Conservation (phyloP, 2,113 vertebrate species). For the Xyrauchen texanus region DNA sequence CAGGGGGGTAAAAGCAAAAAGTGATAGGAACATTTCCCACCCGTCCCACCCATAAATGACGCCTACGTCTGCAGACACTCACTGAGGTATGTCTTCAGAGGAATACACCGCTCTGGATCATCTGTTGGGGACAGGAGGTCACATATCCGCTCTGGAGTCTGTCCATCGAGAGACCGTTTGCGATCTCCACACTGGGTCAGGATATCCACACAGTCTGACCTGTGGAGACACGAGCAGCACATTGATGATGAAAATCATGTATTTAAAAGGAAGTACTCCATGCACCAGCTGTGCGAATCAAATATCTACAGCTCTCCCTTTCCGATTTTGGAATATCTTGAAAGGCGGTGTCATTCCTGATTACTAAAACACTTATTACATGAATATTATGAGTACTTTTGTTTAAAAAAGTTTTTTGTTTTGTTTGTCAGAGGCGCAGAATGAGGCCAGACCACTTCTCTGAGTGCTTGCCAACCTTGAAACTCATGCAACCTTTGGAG, state of each 20-base stretch:
- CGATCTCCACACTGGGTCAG: conserved; percentile 93
- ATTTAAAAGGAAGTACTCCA: background rate
- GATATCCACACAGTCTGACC: conserved; percentile 97
- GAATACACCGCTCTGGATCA: conserved; percentile 90
- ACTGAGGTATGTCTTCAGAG: conserved; percentile 92
- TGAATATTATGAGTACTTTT: background rate
- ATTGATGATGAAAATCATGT: too few species aligned
- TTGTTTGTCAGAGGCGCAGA: conserved; percentile 6
- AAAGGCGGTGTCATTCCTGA: background rate
- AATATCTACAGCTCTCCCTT: background rate
- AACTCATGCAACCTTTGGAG: background rate
- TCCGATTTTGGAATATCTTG: background rate
- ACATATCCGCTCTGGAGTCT: conserved; percentile 93
- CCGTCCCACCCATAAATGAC: too few species aligned
- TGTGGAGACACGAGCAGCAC: conserved; percentile 52
- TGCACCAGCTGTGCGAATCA: background rate
- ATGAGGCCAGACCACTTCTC: conserved; percentile 14
- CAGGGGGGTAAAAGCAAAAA: too few species aligned
- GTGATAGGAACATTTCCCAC: too few species aligned
- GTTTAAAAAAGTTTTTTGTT: background rate
- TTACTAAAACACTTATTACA: background rate
- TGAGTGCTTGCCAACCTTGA: conserved; percentile 28
- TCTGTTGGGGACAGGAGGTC: conserved; percentile 91
- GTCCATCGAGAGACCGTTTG: conserved; percentile 86
- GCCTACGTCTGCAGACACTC: conserved; percentile 63